Evolutionary conservation across 2,797 vertebrate genomes (phyloP).

Genomic region (Heteromormyrus szaboi): DNA sequence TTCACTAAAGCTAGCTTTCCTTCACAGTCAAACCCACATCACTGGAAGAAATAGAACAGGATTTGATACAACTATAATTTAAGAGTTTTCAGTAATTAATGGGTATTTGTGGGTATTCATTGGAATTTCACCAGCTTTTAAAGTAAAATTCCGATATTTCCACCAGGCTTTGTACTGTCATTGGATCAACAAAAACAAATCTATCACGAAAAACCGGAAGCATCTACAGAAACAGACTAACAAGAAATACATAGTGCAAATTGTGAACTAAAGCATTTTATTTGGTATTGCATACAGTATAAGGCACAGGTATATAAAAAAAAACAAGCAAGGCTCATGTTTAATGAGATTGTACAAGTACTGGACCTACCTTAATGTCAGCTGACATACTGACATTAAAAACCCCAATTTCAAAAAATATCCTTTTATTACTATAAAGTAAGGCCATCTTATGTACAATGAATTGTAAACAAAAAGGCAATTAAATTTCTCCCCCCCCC

Average conservation of each 20-base stretch:
- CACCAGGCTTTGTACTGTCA: background rate
- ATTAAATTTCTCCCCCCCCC: background rate
- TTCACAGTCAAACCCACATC: background rate
- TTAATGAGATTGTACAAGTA: slow-evolving; percentile 31
- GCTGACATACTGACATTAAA: slow-evolving; percentile 31
- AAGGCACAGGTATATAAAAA: slow-evolving; percentile 36
- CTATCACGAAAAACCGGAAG: slow-evolving; percentile 10
- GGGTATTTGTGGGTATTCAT: background rate
- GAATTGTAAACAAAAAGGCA: slow-evolving; percentile 20
- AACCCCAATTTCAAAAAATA: slow-evolving; percentile 23
- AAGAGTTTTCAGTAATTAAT: background rate
- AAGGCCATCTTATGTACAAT: slow-evolving; percentile 5
- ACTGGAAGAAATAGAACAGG: background rate
- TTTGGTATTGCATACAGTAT: slow-evolving; percentile 45
- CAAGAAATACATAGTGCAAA: slow-evolving; percentile 49
- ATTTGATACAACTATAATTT: background rate
- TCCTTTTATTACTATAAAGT: slow-evolving; percentile 28
- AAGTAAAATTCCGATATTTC: background rate
- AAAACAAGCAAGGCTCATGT: slow-evolving; percentile 31
- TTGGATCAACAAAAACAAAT: slow-evolving; percentile 15
- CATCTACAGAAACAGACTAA: slow-evolving; percentile 41
- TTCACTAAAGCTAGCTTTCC: background rate
- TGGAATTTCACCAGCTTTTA: background rate
- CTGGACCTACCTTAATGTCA: slow-evolving; percentile 44
- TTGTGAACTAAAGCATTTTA: slow-evolving; percentile 50